Conservation (phyloP, 2,113 vertebrate species). For the Pongo pygmaeus region DNA sequence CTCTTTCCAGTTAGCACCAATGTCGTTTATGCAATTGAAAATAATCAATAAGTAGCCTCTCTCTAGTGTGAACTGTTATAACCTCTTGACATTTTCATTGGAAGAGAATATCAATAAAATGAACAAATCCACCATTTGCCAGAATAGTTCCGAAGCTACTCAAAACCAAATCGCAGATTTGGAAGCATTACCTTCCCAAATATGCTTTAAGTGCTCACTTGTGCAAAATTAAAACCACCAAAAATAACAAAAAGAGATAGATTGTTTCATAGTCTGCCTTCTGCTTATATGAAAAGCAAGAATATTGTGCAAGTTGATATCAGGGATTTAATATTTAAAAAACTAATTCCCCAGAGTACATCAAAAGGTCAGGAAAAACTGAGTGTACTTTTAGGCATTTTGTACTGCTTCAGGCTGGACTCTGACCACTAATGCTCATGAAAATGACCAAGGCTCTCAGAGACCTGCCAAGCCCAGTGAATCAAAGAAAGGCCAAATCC, state of each 20-base stretch:
- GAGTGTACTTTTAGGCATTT: not conserved
- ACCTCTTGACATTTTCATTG: not conserved
- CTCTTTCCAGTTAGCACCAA: not conserved
- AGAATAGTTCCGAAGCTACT: not conserved
- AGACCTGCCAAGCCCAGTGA: not conserved
- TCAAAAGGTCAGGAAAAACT: not conserved
- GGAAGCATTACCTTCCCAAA: not conserved
- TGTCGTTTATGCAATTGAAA: not conserved
- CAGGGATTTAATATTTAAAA: not conserved
- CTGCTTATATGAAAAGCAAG: constrained; percentile 17
- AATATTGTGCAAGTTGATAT: not conserved
- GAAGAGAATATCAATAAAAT: not conserved
- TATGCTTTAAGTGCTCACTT: not conserved
- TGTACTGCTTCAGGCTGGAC: not conserved
- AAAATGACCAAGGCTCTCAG: not conserved
- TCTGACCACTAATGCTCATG: not conserved
- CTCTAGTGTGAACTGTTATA: not conserved
- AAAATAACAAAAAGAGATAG: not conserved
- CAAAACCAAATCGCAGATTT: not conserved
- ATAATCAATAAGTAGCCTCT: not conserved
- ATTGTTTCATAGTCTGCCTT: not conserved
- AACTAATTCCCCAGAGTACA: not conserved
- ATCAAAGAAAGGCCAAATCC: not conserved
- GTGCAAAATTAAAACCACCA: constrained; percentile 20
- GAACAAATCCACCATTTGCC: not conserved